Base-by-base conservation (phyloP, 2,888 invertebrate genomes). In the Boloria euphrosyne region DNA sequence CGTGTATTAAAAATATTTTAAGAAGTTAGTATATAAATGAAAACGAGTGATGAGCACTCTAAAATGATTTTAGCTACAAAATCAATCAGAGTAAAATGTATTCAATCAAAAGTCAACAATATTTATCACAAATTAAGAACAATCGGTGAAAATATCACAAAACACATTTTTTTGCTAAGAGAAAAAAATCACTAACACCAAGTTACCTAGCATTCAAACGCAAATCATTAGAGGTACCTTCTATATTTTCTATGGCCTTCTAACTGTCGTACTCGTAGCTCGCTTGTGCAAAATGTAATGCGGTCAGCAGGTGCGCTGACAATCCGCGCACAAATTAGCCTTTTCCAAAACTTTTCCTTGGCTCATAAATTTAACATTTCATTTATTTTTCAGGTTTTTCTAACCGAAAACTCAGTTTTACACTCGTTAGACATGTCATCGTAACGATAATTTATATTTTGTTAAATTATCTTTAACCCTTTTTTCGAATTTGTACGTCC, bases 291-390 rank as follows among this genome's bases (percentile, higher is more conserved):
- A 83, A 82, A 75, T 82, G 84, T 90, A 85, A 87, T 80, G 85
- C 86, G 84, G 85, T 78, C 78, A 77, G 75, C 89, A 89, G 88
- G 90, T 89, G 88, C 75, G 77, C 78, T 80, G 83, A 80, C 85
- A 82, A 85, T 84, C 78, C 79, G 78, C 82, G 82, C 83, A 82
- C 82, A 83, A 79, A 81, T 80, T 78, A 81, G 83, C 84, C 86
- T 89, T 86, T 86, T 86, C 88, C 88, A 89, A 87, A 89, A 87
- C 78, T 80, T 79, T 76, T 78, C 76, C 77, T 75, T 54, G 65
- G 38, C 61, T 46, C 53, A 50, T 59, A 69, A 66, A 69, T 63
- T 63, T 59, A 54, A 57, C 51, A 62, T 52, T 31, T 31, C 49
- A 53, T 13, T 55, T 63, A 46, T n/a, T n/a, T 47, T 13, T 14